Conservation (phyloP, 1,140 invertebrate species). For the Drosophila sp. region DNA sequence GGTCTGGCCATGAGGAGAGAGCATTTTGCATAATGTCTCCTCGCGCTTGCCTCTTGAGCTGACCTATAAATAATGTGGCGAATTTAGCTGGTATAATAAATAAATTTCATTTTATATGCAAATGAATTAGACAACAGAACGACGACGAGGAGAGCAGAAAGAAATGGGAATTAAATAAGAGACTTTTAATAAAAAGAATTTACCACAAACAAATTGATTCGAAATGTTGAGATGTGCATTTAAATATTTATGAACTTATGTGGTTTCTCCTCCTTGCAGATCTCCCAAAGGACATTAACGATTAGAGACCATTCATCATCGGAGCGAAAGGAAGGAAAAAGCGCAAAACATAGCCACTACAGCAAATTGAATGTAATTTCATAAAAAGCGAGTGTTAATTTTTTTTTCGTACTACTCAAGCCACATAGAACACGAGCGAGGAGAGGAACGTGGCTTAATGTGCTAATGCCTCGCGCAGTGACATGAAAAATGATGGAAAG, state of each 20-base stretch:
- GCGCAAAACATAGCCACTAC: conserved; percentile 45
- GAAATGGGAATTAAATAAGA: conserved; percentile 12
- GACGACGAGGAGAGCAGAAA: conserved; percentile 11
- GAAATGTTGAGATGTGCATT: conserved; percentile 6
- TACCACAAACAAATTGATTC: conserved; percentile 6
- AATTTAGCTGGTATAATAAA: conserved; percentile 66
- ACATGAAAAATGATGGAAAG: conserved; percentile 80
- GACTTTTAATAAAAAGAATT: conserved; percentile 8
- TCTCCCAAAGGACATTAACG: conserved; percentile 49
- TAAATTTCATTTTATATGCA: conserved; percentile 67
- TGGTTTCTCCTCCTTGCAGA: conserved; percentile 15
- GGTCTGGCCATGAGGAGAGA: conserved; percentile 16
- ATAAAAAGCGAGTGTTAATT: conserved; percentile 81
- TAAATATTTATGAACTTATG: conserved; percentile 29
- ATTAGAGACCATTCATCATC: conserved; percentile 72
- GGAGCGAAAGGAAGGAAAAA: conserved; percentile 21
- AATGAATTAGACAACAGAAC: conserved; percentile 45
- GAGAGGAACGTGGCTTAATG: conserved; percentile 65
- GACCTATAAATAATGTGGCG: conserved; percentile 72
- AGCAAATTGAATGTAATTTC: conserved; percentile 81
- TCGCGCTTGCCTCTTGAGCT: conserved; percentile 20
- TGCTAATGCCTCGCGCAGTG: conserved; percentile 68
- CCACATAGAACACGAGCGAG: conserved; percentile 46
- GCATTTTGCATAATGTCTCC: conserved; percentile 54
- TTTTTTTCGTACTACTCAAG: conserved; percentile 57